phyloP scores from a whole-genome alignment of 1,140 invertebrate species.

The Anastrepha obliqua region DNA sequence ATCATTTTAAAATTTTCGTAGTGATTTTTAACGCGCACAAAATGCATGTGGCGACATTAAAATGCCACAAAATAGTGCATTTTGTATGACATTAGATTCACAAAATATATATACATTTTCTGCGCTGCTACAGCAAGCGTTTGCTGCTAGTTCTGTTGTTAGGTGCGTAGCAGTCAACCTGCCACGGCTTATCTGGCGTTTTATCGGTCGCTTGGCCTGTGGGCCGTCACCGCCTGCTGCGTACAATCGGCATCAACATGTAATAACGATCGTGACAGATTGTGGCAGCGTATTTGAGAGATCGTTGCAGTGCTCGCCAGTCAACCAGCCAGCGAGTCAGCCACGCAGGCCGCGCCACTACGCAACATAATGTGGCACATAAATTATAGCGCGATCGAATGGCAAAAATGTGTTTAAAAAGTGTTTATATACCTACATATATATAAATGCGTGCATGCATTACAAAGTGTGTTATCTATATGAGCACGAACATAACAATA shows the following conservation, averaged over 20 bases:
- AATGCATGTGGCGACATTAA: constrained; percentile 32
- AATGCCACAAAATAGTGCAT: constrained; percentile 31
- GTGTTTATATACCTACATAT: not conserved
- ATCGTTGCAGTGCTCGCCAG: not conserved
- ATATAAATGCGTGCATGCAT: not conserved
- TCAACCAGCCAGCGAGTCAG: not conserved
- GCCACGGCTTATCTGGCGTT: not conserved
- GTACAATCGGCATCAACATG: constrained; percentile 38
- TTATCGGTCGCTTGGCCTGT: constrained; percentile 24
- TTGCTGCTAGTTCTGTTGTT: not conserved
- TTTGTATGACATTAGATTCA: constrained; percentile 48
- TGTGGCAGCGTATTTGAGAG: constrained; percentile 39
- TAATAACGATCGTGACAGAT: constrained; percentile 52
- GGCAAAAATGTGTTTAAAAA: not conserved
- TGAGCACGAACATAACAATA: not conserved
- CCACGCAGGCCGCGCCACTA: not conserved
- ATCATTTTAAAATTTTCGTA: not conserved
- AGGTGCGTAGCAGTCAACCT: not conserved
- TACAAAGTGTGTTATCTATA: not conserved
- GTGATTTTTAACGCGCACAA: not conserved
- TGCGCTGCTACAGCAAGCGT: not conserved
- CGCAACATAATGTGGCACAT: constrained; percentile 42
- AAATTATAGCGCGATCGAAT: constrained; percentile 32
- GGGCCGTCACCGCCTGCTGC: constrained; percentile 28
- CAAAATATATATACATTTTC: not conserved